Evolutionary conservation across 2,888 invertebrate species (phyloP), one percentile per base, ranked within the genome.

Genomic region (Scrobipalpa atriplicella): DNA sequence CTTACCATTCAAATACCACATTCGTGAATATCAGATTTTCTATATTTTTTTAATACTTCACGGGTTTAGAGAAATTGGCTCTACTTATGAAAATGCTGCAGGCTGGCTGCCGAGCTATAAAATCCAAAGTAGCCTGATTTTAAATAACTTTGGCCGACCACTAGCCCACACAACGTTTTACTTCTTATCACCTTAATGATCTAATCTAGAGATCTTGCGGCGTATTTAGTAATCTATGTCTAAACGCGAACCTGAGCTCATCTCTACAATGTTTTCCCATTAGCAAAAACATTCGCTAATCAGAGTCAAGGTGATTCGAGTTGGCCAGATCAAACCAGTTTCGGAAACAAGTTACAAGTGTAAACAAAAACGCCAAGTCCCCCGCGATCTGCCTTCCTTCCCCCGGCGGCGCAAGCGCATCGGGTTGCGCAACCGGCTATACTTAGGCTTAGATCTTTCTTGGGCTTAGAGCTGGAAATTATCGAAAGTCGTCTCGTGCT

Each of bases 361-460:
- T 88, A 87, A 87, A 89, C 86, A 89, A 83, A 86, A 83, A 84
- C 78, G 75, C 71, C 52, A 62, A 66, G 64, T 66, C 21, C 67
- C 70, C 56, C 63, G 52, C 67, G 65, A 64, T 62, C 62, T 64
- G 72, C 52, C 38, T 47, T 38, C 21, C 29, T 16, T 10, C 13
- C 63, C 29, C 16, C 21, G 16, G 13, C 52, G 47, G 11, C 60
- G 65, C 43, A n/a, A 11, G 43, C 47, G 58, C 62, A 66, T 63
- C 67, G 29, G 47, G 58, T 71, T 70, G 69, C 68, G 70, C 69
- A 69, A 72, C 66, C 63, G 56, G 67, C 67, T 54, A 70, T 64
- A 67, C 43, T 66, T 36, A 56, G 56, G 36, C 36, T 56, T 56
- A 56, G 56, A 56, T 36, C 2, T 39, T 60, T 38, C 64, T 54